Evolutionary conservation across 2,888 invertebrate species (phyloP), one percentile per base, ranked within the genome.

Genomic region (Proisotoma minuta): DNA sequence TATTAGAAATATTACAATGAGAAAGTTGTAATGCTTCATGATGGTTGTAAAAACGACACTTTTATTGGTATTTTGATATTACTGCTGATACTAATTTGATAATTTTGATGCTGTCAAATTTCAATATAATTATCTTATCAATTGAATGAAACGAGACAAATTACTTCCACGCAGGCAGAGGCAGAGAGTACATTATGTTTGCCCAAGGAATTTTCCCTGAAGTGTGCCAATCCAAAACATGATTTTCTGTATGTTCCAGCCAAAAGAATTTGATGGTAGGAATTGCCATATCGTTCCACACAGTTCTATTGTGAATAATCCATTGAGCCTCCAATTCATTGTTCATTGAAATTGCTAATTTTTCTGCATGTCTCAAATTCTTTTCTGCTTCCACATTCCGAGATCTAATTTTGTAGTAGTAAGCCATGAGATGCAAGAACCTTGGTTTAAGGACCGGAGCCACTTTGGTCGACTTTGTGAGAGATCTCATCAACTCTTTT

Each of bases 311-410:
- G 56, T 73, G 73, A 1, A 53, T 58, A 3, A 73, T 62, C 68
- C 70, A 73, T 56, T 71, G 68, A 20, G 59, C 28, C 29, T 73
- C 73, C 39, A 73, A 49, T 27, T n/a, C 20, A 54, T 73, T 73
- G 10, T 66, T 66, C 29, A 66, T 54, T 26, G 48, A 40, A 12
- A 12, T 26, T 0, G 72, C 71, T 3, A 64, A 10, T 39, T 66
- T 66, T 48, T 59, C 63, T 1, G 72, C 72, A 1, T 29, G 39
- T 10, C 65, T 66, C 40, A 73, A 27, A 23, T 66, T 49, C 18
- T 57, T 63, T 27, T 71, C 66, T 1, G 69, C 54, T 48, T 69
- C 66, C 20, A 58, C 61, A 43, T 60, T 63, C 28, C 68, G 43
- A 5, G 67, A 61, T 20, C 68, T 47, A 12, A 73, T 64, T 50